Base-by-base conservation (phyloP, 1,140 invertebrate genomes). In the Proales similis region DNA sequence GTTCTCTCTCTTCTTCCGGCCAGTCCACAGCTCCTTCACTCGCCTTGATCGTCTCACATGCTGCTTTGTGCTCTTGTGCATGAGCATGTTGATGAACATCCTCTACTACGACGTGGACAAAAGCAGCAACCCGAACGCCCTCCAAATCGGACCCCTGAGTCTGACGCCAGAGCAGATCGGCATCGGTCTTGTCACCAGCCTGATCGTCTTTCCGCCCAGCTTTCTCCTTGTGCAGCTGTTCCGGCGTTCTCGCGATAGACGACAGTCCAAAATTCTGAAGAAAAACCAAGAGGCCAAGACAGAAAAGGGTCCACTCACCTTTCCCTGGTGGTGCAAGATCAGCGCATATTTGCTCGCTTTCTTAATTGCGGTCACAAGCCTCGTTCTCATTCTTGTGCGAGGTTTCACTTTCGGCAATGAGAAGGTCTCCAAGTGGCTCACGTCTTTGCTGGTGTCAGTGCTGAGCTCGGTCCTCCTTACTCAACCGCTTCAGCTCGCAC, bases 21-120 rank as follows among this genome's bases (percentile, higher is more conserved):
- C 57, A 32, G 12, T 26, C 14, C 11, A 26, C 9, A 46, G 39
- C 29, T 30, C 57, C 4, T 62, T 62, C 29, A 62, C 39, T 19
- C 39, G 57, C 2, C 20, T 47, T 17, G 39, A 62, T 22, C 26
- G 80, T 26, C 72, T 80, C 14, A 77, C 78, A 5, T 78, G 77
- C 48, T 81, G 79, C 65, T 72, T 80, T 63, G 75, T 76, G 42
- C 71, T 81, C 12, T 70, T 81, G 4, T 80, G 75, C 47, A 66
- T 79, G 1, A 74, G 75, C 32, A 81, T 81, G 79, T 63, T 81
- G 64, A 71, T 76, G n/a, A 81, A 79, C 66, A 79, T 79, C 27
- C 79, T 81, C 77, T 81, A 79, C 69, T 81, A 81, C 65, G 68
- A 68, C 4, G 17, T 17, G 20, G 47, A 48, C 7, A 27, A 3